Conservation (phyloP, 1,140 invertebrate species). For the Leptinotarsa undecemlineata region DNA sequence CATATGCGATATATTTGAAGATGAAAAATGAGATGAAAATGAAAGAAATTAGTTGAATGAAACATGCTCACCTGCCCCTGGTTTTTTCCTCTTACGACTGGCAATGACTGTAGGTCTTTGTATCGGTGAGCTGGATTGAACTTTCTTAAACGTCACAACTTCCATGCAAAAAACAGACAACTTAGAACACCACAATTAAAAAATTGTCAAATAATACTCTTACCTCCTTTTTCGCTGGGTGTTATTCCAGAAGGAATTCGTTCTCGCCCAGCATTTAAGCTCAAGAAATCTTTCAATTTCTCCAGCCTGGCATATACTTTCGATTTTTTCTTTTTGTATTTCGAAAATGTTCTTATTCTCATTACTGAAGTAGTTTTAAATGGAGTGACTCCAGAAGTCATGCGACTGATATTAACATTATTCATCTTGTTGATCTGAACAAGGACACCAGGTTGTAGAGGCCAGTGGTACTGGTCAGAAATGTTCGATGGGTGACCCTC, state of each 20-base stretch:
- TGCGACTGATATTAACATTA: slow-evolving; percentile 59
- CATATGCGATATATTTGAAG: no score
- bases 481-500: slow-evolving; percentile 51
- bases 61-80: slow-evolving; percentile 68
- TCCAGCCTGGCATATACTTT: slow-evolving; percentile 52
- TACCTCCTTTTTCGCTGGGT: slow-evolving; percentile 50
- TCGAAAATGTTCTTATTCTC: slow-evolving; percentile 35
- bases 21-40: no score
- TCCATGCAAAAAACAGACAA: slow-evolving; percentile 47
- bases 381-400: slow-evolving; percentile 34
- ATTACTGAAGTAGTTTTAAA: slow-evolving; percentile 47
- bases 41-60: no score
- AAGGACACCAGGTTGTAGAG: slow-evolving; percentile 82
- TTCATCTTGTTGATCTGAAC: slow-evolving; percentile 81
- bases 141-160: slow-evolving; percentile 61
- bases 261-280: slow-evolving; percentile 43
- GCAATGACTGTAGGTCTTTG: slow-evolving; percentile 39
- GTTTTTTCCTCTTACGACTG: slow-evolving; percentile 76
- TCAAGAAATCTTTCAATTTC: slow-evolving; percentile 48
- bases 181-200: slow-evolving; percentile 38
- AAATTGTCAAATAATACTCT: slow-evolving; percentile 29
- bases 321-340: slow-evolving; percentile 46
- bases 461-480: slow-evolving; percentile 78
- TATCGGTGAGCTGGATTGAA: slow-evolving; percentile 44
- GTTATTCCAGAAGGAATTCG: slow-evolving; percentile 48